Percentiles rank a stretch among this genome's conserved stretches.
Evolutionary conservation across 2,797 vertebrate species (phyloP).

Genomic region (Hipposideros larvatus): DNA sequence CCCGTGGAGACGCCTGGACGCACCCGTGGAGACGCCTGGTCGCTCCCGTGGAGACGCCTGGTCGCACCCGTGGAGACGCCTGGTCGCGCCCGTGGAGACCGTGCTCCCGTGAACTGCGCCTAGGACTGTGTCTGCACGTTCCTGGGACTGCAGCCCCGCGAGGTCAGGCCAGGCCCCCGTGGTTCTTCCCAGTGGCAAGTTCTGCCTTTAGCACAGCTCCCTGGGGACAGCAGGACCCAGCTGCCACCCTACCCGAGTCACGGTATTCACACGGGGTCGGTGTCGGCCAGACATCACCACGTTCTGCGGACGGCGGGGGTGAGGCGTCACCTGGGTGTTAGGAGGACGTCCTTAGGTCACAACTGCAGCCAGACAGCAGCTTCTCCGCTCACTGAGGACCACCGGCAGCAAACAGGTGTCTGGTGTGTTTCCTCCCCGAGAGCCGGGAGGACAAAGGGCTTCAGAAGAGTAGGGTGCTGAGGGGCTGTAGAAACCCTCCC

Average conservation of each 20-base stretch:
- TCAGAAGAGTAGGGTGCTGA: background rate
- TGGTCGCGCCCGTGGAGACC: background rate
- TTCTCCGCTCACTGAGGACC: too few relatives aligned
- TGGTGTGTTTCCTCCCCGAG: background rate
- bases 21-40: too few relatives aligned
- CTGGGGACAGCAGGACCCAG: background rate
- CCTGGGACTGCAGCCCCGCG: accelerated
- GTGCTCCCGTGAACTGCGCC: background rate
- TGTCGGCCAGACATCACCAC: too few relatives aligned
- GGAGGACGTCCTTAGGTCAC: accelerated
- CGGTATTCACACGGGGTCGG: background rate
- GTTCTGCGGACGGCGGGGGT: too few relatives aligned
- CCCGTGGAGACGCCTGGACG: background rate
- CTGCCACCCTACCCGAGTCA: background rate
- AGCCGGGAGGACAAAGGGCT: background rate
- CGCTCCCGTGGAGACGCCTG: background rate
- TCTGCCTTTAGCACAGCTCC: background rate
- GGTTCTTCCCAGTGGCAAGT: background rate
- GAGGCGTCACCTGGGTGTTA: accelerated
- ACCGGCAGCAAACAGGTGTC: background rate
- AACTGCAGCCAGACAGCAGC: background rate
- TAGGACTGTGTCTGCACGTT: background rate
- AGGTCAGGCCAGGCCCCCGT: background rate
- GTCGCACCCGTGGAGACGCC: accelerated
- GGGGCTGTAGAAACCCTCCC: background rate